Evolutionary conservation across 2,113 vertebrate species (phyloP).

Genomic region (Podarcis muralis): DNA sequence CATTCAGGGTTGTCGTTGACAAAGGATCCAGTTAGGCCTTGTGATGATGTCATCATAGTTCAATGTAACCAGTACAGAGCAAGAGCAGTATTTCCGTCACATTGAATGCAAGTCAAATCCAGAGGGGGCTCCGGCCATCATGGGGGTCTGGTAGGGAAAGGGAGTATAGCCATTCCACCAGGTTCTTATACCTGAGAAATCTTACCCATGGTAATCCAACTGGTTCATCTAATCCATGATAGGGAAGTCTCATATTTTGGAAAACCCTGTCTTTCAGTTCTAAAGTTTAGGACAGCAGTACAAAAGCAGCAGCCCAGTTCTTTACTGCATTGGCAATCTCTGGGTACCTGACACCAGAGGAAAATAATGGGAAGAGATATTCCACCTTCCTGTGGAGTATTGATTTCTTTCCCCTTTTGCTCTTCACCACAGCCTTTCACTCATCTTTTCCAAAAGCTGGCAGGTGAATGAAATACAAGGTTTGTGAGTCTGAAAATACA

Average conservation of each 20-base stretch:
- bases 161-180: too few relatives aligned
- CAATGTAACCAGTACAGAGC: too few relatives aligned
- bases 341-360: slow-evolving; percentile 25
- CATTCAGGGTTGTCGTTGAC: too few relatives aligned
- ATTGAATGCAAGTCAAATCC: too few relatives aligned
- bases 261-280: neutral
- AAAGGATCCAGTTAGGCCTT: too few relatives aligned
- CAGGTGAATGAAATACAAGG: slow-evolving; percentile 69
- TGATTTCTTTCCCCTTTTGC: slow-evolving; percentile 76
- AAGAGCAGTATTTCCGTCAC: too few relatives aligned
- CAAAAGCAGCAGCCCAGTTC: slow-evolving; percentile 32
- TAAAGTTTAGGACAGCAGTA: neutral
- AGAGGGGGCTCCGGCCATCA: too few relatives aligned
- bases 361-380: slow-evolving; percentile 62
- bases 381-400: slow-evolving; percentile 71
- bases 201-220: neutral
- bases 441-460: slow-evolving; percentile 68
- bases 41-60: too few relatives aligned
- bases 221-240: slow-evolving; percentile 1
- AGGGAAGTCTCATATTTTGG: slow-evolving; percentile 29
- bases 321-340: slow-evolving; percentile 43
- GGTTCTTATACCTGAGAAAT: neutral
- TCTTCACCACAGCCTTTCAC: slow-evolving; percentile 70
- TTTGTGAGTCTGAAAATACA: slow-evolving; percentile 77
- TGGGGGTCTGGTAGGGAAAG: too few relatives aligned